These are phyloP conservation scores for Pogonocherus hispidulus DNA, from an alignment of 2,888 invertebrate species.

Conservation along the genomic window DNA sequence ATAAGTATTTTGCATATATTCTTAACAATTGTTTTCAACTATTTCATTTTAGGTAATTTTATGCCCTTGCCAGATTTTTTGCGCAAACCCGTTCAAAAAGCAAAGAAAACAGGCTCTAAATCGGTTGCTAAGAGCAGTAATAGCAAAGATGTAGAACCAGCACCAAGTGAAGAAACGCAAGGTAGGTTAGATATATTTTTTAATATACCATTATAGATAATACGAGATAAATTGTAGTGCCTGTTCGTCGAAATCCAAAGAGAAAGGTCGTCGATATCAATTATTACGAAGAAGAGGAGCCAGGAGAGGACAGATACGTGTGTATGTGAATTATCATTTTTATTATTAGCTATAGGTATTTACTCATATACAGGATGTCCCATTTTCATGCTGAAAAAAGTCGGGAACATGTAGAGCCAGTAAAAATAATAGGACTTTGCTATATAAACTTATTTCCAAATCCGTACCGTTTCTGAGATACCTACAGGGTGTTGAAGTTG, in stretches of 20 bases:
- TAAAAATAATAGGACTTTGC: too few relatives aligned
- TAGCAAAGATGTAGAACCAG: background rate
- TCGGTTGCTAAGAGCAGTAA: background rate
- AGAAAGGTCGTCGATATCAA: constrained; percentile 37
- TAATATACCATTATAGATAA: constrained; percentile 2
- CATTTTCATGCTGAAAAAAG: too few relatives aligned
- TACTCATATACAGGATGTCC: too few relatives aligned
- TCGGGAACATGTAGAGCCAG: too few relatives aligned
- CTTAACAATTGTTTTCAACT: too few relatives aligned
- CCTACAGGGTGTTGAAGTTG: too few relatives aligned
- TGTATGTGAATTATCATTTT: constrained; percentile 42
- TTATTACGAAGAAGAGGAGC: constrained; percentile 44
- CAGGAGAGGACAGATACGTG: constrained; percentile 47
- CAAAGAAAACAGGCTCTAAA: background rate
- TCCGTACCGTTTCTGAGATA: too few relatives aligned
- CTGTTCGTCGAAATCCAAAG: constrained; percentile 30
- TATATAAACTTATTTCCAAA: too few relatives aligned
- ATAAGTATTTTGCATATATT: too few relatives aligned
- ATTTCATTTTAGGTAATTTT: constrained; percentile 23
- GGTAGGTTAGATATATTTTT: background rate
- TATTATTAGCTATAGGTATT: too few relatives aligned
- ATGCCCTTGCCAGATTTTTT: constrained; percentile 31
- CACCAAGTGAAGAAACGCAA: background rate
- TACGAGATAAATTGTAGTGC: background rate
- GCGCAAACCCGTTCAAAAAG: background rate